These are phyloP conservation scores for Megalonaias nervosa DNA, from an alignment of 1,140 invertebrate genomes.

Conservation along the genomic window DNA sequence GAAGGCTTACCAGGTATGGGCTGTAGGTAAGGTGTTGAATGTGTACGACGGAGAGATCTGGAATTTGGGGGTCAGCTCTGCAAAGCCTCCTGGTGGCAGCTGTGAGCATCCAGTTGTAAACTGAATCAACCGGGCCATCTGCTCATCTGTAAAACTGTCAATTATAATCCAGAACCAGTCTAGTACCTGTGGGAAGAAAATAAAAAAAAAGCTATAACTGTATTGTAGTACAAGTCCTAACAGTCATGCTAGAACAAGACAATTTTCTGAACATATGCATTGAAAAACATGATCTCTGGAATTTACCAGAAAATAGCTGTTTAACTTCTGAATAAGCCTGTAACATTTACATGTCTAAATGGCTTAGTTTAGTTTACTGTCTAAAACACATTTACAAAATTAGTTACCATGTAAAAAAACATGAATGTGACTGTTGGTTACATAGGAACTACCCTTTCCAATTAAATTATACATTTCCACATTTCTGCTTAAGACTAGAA, in stretches of 20 bases:
- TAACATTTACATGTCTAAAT: too few species aligned
- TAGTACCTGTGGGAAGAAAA: conserved; percentile 75
- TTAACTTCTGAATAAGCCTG: too few species aligned
- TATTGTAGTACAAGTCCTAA: not conserved
- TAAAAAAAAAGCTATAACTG: not conserved
- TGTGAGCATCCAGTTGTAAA: conserved; percentile 94
- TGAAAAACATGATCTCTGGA: too few species aligned
- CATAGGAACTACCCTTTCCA: too few species aligned
- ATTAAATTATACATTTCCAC: too few species aligned
- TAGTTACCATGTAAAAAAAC: not conserved
- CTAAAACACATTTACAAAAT: not conserved
- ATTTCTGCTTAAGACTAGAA: too few species aligned
- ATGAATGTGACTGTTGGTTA: too few species aligned
- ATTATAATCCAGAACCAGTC: conserved; percentile 97
- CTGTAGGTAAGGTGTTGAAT: conserved; percentile 91
- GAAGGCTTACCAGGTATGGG: conserved; percentile 87
- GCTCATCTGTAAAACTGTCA: conserved; percentile 91
- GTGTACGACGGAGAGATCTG: conserved; percentile 91
- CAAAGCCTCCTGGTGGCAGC: conserved; percentile 90
- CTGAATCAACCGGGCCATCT: conserved; percentile 93
- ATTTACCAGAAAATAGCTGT: too few species aligned
- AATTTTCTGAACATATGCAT: too few species aligned
- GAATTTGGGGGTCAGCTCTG: conserved; percentile 90
- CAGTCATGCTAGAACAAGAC: too few species aligned
- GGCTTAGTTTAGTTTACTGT: too few species aligned